A percentile compares a stretch with the other conserved stretches of the same genome.
These are phyloP conservation scores for Toxonevra muliebris DNA, from an alignment of 2,888 invertebrate genomes.

Conservation along the genomic window DNA sequence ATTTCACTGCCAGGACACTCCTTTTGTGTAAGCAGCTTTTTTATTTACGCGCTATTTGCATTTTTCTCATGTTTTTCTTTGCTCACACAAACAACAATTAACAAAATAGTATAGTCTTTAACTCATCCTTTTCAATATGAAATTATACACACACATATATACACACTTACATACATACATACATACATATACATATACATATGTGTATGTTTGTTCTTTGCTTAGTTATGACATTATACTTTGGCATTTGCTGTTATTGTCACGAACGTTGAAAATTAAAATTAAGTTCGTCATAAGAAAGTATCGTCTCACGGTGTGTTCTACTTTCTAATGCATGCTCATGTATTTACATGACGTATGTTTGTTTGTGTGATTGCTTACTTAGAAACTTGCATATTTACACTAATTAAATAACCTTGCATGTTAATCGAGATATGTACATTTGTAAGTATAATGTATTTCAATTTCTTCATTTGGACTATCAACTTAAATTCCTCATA, in stretches of 20 bases:
- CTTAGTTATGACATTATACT: neutral
- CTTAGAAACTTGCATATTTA: slow-evolving; percentile 1
- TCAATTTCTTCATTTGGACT: too few species aligned
- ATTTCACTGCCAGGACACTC: slow-evolving; percentile 38
- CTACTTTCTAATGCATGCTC: neutral
- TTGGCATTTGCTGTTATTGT: slow-evolving; percentile 3
- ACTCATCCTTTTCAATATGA: slow-evolving; percentile 3
- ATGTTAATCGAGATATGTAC: neutral
- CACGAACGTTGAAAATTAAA: slow-evolving; percentile 16
- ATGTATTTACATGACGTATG: neutral
- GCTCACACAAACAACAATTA: slow-evolving; percentile 15
- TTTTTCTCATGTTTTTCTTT: slow-evolving; percentile 44
- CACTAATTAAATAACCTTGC: slow-evolving; percentile 13
- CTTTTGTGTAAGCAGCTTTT: slow-evolving; percentile 48
- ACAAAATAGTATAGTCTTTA: slow-evolving; percentile 25
- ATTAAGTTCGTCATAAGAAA: slow-evolving; percentile 6
- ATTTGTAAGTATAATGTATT: neutral
- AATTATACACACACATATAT: slow-evolving; percentile 7
- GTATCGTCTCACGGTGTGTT: neutral
- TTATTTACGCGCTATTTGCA: slow-evolving; percentile 55
- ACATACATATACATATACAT: neutral
- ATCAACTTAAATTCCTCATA: too few species aligned
- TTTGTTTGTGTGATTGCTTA: neutral
- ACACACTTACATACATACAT: neutral
- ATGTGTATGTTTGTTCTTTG: neutral